phyloP scores from a whole-genome alignment of 2,888 invertebrate genomes.

The Gonocerus acuteangulatus region DNA sequence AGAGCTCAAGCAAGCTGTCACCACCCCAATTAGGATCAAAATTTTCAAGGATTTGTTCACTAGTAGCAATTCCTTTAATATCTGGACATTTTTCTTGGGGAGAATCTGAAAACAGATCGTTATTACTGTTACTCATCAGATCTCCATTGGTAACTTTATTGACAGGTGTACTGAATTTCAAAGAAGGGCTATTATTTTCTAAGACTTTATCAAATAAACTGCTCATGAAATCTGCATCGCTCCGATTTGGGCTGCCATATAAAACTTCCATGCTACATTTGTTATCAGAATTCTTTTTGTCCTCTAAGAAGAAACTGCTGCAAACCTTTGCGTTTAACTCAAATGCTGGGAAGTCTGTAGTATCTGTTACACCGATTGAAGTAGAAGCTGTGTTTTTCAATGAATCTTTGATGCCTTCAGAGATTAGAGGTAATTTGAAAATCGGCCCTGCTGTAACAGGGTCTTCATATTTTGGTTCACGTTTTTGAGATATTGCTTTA shows the following conservation, averaged over 20 bases:
- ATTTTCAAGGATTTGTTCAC: constrained; percentile 28
- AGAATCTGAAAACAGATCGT: constrained; percentile 37
- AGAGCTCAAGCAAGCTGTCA: constrained; percentile 37
- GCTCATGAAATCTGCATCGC: not conserved
- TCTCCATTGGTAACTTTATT: not conserved
- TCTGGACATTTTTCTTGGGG: not conserved
- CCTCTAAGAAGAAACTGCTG: not conserved
- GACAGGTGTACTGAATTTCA: constrained; percentile 8
- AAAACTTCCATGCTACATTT: not conserved
- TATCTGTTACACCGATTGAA: not conserved
- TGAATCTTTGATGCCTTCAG: too few relatives aligned
- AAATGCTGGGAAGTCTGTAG: not conserved
- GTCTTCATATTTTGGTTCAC: too few relatives aligned
- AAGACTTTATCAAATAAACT: not conserved
- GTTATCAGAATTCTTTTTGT: not conserved
- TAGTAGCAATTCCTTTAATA: constrained; percentile 12
- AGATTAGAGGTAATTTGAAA: too few relatives aligned
- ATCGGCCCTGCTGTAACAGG: too few relatives aligned
- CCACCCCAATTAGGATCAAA: constrained; percentile 39
- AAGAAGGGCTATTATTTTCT: not conserved
- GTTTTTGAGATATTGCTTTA: too few relatives aligned
- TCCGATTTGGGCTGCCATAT: not conserved
- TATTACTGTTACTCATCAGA: constrained; percentile 26
- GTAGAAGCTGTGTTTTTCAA: too few relatives aligned
- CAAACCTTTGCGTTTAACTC: not conserved